Percentiles rank a stretch among this genome's conserved stretches.
These are phyloP conservation scores for Poecile atricapillus DNA, from an alignment of 2,113 vertebrate species.

Conservation along the genomic window DNA sequence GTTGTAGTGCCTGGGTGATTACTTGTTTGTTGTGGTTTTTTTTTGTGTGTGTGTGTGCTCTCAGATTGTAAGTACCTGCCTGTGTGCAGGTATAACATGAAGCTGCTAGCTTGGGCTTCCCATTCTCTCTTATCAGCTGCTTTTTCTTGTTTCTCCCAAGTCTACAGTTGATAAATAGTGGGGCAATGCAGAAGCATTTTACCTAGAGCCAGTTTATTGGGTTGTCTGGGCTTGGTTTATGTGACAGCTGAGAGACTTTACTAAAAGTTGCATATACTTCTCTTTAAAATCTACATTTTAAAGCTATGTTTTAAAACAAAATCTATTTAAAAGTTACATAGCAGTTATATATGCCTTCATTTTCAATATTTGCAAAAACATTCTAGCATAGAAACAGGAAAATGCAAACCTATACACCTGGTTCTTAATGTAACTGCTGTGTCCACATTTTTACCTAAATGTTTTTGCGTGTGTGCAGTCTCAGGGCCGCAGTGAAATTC, in stretches of 20 bases:
- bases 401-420: background rate
- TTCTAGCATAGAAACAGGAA: background rate
- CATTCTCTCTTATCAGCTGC: background rate
- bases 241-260: background rate
- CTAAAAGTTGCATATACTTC: background rate
- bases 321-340: background rate
- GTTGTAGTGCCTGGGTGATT: background rate
- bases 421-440: background rate
- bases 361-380: background rate
- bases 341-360: background rate
- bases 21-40: background rate
- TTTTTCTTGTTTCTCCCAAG: background rate
- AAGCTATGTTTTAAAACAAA: no score
- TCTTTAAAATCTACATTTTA: background rate
- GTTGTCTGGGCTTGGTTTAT: background rate
- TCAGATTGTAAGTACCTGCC: background rate
- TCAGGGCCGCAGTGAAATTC: conserved; percentile 95
- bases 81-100: background rate
- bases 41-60: background rate
- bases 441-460: background rate
- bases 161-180: background rate
- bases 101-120: background rate
- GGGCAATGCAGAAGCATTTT: background rate
- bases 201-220: background rate
- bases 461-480: conserved; percentile 73